Evolutionary conservation across 2,888 invertebrate genomes (phyloP), one percentile per base, ranked within the genome.

Genomic region (Mechanitis mazaeus): DNA sequence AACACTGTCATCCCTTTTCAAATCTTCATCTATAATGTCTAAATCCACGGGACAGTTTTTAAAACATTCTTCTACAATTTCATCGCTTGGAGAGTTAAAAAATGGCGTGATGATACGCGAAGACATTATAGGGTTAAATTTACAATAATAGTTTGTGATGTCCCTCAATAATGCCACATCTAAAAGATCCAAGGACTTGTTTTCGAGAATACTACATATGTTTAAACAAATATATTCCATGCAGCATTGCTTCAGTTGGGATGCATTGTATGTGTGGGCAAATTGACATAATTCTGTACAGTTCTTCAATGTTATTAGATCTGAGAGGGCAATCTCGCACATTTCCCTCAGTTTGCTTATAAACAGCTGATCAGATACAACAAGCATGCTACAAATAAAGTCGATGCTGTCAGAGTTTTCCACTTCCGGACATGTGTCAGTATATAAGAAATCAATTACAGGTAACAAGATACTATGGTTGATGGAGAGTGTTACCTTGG

Each of bases 161-260:
- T 94, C 93, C 54, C 91, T 87, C 35, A 96, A 78, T 0, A 94
- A 82, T 0, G 87, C 85, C 1, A 92, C 85, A 65, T 94, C 93
- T 61, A 95, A 78, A 20, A 88, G 80, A 65, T 95, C 94, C 58
- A 96, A 82, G 42, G 91, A 85, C 73, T 92, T 92, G 68, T 92
- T 92, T 79, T 95, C 95, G 5, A 97, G 83, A 11, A 96, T 84
- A 28, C 94, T 91, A 4, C 93, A 86, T 54, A 97, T 80, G 81
- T 97, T 97, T 56, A 94, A 87, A 4, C 93, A 92, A 63, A 97
- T 94, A 74, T 94, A 97, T 73, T 95, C 93, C 91, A 95, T 92
- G 77, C 94, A 95, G 64, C 93, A 93, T 12, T 85, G 84, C 80
- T 94, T 94, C 12, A 97, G 85, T 68, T 95, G 92, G 0, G 84